Evolutionary conservation across 2,797 vertebrate species (phyloP).

Genomic region (Falco columbarius): DNA sequence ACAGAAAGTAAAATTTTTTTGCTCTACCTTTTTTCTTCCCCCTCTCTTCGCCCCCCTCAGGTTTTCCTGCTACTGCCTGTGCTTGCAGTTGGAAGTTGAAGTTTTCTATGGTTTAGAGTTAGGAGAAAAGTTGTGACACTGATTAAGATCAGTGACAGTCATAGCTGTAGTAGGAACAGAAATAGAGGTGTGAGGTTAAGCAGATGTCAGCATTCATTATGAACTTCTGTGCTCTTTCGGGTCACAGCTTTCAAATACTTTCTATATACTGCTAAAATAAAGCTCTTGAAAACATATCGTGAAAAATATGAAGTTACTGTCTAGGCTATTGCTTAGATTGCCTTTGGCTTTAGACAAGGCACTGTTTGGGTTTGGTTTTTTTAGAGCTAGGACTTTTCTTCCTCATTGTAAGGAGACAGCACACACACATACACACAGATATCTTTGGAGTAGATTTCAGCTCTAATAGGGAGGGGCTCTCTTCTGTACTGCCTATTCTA

Average conservation of each 20-base stretch:
- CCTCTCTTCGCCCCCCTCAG: neutral
- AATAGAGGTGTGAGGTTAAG: conserved; percentile 54
- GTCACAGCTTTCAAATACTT: conserved; percentile 14
- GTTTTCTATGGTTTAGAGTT: neutral
- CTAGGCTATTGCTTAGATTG: neutral
- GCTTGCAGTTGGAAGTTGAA: neutral
- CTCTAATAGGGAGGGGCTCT: fast-evolving
- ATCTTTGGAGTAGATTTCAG: neutral
- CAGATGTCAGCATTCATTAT: conserved; percentile 16
- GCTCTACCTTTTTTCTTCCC: neutral
- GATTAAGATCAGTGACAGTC: conserved; percentile 43
- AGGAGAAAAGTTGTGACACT: conserved; percentile 24
- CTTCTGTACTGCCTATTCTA: neutral
- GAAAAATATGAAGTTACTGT: neutral
- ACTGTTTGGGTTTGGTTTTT: neutral
- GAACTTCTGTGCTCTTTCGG: conserved; percentile 42
- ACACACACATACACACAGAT: too few species aligned
- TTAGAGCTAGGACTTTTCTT: neutral
- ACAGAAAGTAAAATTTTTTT: conserved; percentile 32
- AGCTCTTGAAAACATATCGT: neutral
- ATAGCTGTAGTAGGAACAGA: conserved; percentile 54
- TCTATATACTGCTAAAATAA: neutral
- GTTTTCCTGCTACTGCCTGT: neutral
- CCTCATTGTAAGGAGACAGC: neutral
- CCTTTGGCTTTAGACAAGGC: neutral